Evolutionary conservation across 2,888 invertebrate genomes (phyloP).

Genomic region (Aphelenchoides bicaudatus): DNA sequence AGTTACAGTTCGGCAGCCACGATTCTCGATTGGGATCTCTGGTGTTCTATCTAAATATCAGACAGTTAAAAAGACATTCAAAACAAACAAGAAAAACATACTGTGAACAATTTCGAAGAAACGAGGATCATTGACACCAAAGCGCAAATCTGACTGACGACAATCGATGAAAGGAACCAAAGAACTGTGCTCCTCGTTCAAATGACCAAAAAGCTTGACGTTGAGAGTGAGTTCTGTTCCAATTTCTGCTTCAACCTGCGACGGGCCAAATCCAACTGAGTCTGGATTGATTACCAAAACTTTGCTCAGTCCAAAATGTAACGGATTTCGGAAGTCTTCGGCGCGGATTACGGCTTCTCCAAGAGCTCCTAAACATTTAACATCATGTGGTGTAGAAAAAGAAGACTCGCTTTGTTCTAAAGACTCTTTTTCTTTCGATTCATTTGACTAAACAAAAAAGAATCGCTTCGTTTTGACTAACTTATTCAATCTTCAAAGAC

Average conservation of each 20-base stretch:
- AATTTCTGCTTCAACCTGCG: constrained; percentile 45
- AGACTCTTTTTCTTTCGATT: too few species aligned
- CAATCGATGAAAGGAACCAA: constrained; percentile 43
- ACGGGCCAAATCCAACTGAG: constrained; percentile 43
- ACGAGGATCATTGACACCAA: constrained; percentile 31
- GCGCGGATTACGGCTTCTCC: constrained; percentile 41
- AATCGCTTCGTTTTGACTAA: too few species aligned
- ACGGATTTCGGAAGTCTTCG: constrained; percentile 41
- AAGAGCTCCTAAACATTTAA: too few species aligned
- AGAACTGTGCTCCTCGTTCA: constrained; percentile 21
- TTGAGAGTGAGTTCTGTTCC: constrained; percentile 41
- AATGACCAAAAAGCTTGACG: constrained; percentile 34
- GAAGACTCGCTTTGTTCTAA: too few species aligned
- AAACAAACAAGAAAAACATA: not conserved
- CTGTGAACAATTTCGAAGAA: not conserved
- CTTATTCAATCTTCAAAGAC: too few species aligned
- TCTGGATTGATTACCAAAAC: constrained; percentile 41
- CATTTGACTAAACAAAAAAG: too few species aligned
- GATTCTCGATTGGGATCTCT: constrained; percentile 4
- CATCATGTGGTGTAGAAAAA: too few species aligned
- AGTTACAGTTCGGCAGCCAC: constrained; percentile 18
- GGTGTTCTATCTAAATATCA: not conserved
- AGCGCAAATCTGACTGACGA: constrained; percentile 32
- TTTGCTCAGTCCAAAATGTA: constrained; percentile 30
- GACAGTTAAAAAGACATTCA: not conserved